Conservation (phyloP, 2,113 vertebrate genomes). For the Passer domesticus region DNA sequence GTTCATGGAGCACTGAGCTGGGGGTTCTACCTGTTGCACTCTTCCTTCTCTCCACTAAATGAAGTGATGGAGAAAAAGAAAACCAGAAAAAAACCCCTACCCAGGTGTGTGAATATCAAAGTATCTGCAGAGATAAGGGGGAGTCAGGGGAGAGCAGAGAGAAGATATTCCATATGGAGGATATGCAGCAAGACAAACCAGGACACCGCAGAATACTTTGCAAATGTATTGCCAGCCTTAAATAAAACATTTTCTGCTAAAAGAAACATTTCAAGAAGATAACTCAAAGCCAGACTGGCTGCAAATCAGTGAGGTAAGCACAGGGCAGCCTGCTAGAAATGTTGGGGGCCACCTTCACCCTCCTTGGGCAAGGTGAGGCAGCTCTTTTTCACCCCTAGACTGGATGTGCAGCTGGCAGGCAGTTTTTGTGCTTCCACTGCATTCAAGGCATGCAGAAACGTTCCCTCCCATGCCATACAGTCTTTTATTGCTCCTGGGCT, state of each 20-base stretch:
- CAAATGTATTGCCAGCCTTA: neutral
- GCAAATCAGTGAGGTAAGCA: neutral
- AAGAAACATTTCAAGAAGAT: neutral
- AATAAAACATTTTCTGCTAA: neutral
- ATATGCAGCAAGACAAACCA: neutral
- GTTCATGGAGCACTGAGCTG: neutral
- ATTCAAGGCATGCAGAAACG: neutral
- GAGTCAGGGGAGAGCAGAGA: neutral
- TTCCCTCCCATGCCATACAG: neutral
- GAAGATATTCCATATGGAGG: neutral
- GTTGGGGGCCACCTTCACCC: neutral
- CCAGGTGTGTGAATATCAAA: neutral
- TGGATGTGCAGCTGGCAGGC: neutral
- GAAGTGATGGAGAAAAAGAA: neutral
- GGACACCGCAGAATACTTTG: neutral
- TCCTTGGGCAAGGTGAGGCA: neutral
- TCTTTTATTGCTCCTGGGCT: neutral
- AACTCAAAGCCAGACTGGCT: neutral
- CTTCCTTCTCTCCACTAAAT: neutral
- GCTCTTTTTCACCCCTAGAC: neutral
- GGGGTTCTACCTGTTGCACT: neutral
- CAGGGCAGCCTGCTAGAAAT: neutral
- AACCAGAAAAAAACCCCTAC: fast-evolving
- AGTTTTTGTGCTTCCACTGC: neutral
- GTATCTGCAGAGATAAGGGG: fast-evolving